Base-by-base conservation (phyloP, 2,113 vertebrate genomes). In the Brachyhypopomus occidentalis region DNA sequence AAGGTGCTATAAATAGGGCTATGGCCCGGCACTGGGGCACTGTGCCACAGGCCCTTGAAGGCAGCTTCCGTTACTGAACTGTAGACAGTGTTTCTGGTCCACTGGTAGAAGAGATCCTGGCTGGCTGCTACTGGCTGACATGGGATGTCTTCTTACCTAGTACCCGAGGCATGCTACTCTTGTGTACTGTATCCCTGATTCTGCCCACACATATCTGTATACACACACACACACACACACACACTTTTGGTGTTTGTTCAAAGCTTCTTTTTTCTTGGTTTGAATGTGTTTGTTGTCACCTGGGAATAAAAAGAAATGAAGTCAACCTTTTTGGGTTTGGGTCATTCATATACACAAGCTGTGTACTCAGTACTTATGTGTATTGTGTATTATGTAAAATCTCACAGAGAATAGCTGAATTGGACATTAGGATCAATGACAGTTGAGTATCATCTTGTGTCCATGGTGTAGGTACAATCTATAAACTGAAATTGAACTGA, bases 261-360 rank as follows among this genome's bases (percentile, higher is more conserved):
- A 82, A 79, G 77, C 56, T 69, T 64, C 38, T 80, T 77, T 11
- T 62, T 58, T 78, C 81, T 67, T 67, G 71, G 22, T 45, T 80
- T 77, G 4, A 63, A 48, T 78, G 70, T 81, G 55, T 81, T 85
- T 84, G 56, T 83, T 59, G 38, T 82, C 82, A 86, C 82, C 80
- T 89, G 84, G 34, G 59, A 81, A 82, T 76, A 79, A 82, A 85
- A 52, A 55, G 23, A 73, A 79, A 71, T 85, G 58, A 87, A 74
- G 80, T 72, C 58, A 80, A 58, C 74, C 77, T 78, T 41, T 78
- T 41, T 77, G 83, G 72, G 79, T 71, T 38, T 41, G 79, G 52
- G 80, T 72, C 66, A 83, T 67, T 84, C 69, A 16, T 34, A 30
- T 27, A 23, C 7, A 62, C 27, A 19, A 45, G 12, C n/a, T n/a